phyloP scores from a whole-genome alignment of 2,888 invertebrate species.

The Aethes cnicana region DNA sequence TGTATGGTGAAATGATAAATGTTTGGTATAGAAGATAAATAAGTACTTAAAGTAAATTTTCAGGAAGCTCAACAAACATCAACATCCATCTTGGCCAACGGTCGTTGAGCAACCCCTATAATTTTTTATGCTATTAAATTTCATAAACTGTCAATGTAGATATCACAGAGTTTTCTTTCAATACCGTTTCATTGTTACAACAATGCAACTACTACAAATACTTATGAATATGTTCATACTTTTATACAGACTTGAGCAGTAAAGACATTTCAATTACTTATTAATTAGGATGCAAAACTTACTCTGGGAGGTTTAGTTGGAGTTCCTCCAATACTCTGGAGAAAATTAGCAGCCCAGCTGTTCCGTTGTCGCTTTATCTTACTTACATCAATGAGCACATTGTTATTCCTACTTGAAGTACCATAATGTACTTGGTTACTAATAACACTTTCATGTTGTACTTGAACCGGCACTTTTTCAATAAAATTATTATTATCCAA shows the following conservation, averaged over 20 bases:
- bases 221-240: no score
- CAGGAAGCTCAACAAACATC: no score
- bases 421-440: constrained; percentile 10
- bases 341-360: constrained; percentile 39
- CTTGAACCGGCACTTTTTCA: not conserved
- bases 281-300: constrained; percentile 19
- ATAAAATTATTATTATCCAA: constrained; percentile 14
- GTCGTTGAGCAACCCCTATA: no score
- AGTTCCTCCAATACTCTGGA: constrained; percentile 36
- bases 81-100: no score
- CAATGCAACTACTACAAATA: no score
- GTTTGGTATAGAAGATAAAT: no score
- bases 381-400: constrained; percentile 16
- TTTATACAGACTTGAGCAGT: no score
- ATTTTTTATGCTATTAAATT: not conserved
- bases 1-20: no score
- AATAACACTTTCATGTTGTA: constrained; percentile 15
- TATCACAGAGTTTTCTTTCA: no score
- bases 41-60: no score
- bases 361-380: constrained; percentile 7
- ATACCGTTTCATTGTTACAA: no score
- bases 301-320: constrained; percentile 31
- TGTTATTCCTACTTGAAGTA: constrained; percentile 8
- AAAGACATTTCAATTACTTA: not conserved
- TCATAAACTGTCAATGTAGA: no score